Evolutionary conservation across 2,888 invertebrate species (phyloP), one percentile per base, ranked within the genome.

Genomic region (Nomada lathburiana): DNA sequence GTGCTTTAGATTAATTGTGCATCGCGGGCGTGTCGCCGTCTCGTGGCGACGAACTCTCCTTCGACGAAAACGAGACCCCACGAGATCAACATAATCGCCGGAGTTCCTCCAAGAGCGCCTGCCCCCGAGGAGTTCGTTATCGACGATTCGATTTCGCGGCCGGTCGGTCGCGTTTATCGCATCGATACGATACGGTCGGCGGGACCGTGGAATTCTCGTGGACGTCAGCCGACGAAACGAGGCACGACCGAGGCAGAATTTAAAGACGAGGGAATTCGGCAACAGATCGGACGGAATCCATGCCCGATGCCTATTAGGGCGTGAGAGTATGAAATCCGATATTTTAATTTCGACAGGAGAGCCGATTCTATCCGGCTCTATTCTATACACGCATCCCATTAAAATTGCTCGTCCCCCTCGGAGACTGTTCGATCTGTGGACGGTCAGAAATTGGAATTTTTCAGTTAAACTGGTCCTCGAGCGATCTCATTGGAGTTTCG

Each of bases 401-500:
- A 77, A 74, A 65, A 82, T 77, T 36, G 20, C 5, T 55, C 20
- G n/a, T 11, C n/a, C 20, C 11, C 16, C 7, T 7, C 57, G 13
- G 47, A 62, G 64, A 11, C 62, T 59, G 78, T 64, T 64, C 63
- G 44, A 13, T 50, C 80, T 63, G 20, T 63, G 20, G 60, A 47
- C 59, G 50, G 60, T 16, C 69, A 53, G 67, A 72, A 72, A 84
- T 84, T 85, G 82, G 84, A 87, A 88, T 89, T 89, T 86, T 85
- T 89, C 89, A 89, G 79, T 82, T 64, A 80, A 84, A 74, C 74
- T 57, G 72, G 63, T 63, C 75, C 70, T 73, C 62, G 74, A 79
- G 73, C 63, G 76, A 84, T 85, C 83, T 86, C 85, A 83, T 88
- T 80, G 80, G 68, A 83, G 80, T 80, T 86, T 87, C 80, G 85